Evolutionary conservation across 2,113 vertebrate genomes (phyloP).

Genomic region (Neomonachus schauinslandi): DNA sequence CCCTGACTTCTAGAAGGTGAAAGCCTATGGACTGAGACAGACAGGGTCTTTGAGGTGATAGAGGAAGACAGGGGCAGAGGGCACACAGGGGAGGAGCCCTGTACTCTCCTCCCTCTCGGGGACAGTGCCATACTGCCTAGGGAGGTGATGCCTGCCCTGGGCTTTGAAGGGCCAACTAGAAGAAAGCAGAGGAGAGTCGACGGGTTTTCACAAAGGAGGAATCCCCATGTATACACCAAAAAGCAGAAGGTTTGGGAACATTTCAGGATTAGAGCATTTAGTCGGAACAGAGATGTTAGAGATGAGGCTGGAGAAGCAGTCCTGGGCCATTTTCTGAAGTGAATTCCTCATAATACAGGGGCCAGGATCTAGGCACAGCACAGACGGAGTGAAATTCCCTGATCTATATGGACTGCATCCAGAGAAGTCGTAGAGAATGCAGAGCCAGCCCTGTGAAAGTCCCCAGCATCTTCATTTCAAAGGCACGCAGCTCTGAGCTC

Average conservation of each 20-base stretch:
- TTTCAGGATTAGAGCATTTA: background rate
- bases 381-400: background rate
- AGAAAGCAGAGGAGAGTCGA: background rate
- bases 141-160: accelerated
- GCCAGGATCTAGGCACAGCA: background rate
- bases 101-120: accelerated
- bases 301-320: background rate
- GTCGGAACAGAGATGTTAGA: background rate
- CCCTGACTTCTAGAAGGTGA: background rate
- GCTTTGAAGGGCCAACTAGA: background rate
- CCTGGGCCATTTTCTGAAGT: background rate
- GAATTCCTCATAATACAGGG: background rate
- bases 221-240: accelerated
- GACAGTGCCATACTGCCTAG: accelerated
- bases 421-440: background rate
- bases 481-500: background rate
- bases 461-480: background rate
- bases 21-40: background rate
- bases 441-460: background rate
- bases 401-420: accelerated
- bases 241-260: background rate
- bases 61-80: background rate
- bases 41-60: background rate
- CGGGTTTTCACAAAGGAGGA: background rate
- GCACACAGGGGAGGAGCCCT: background rate